These are phyloP conservation scores for Scomber japonicus DNA, from an alignment of 2,113 vertebrate species.

Conservation along the genomic window DNA sequence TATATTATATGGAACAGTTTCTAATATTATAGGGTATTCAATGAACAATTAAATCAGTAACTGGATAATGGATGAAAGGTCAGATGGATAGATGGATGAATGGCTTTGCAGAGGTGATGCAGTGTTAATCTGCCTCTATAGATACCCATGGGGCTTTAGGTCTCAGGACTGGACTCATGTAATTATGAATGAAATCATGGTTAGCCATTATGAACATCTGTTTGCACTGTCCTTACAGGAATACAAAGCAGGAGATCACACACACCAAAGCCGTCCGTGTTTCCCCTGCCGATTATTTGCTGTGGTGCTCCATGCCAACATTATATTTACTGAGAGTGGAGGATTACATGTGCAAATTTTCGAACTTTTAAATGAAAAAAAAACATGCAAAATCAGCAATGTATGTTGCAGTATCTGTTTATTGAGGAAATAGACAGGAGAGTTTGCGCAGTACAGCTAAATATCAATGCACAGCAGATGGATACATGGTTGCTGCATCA, in stretches of 20 bases:
- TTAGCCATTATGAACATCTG: conserved; percentile 21
- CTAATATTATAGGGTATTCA: not conserved
- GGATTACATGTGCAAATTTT: not conserved
- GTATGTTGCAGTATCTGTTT: not conserved
- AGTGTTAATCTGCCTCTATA: not conserved
- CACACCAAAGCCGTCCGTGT: not conserved
- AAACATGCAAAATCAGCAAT: not conserved
- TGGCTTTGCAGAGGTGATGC: not conserved
- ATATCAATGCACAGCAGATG: not conserved
- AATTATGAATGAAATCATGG: conserved; percentile 40
- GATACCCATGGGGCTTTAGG: conserved; percentile 1
- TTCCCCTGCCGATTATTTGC: not conserved
- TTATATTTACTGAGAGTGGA: not conserved
- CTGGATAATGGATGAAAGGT: conserved; percentile 4
- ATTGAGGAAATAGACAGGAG: not conserved
- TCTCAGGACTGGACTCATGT: not conserved
- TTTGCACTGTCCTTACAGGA: conserved; percentile 19
- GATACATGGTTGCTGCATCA: conserved; percentile 42
- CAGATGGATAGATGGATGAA: not conserved
- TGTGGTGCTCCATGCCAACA: not conserved
- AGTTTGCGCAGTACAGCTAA: not conserved
- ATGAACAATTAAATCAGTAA: not conserved
- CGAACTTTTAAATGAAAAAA: not conserved
- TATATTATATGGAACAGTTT: not conserved
- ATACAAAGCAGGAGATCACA: conserved; percentile 31